These are phyloP conservation scores for Melinaea marsaeus DNA, from an alignment of 2,888 invertebrate species.

Conservation along the genomic window DNA sequence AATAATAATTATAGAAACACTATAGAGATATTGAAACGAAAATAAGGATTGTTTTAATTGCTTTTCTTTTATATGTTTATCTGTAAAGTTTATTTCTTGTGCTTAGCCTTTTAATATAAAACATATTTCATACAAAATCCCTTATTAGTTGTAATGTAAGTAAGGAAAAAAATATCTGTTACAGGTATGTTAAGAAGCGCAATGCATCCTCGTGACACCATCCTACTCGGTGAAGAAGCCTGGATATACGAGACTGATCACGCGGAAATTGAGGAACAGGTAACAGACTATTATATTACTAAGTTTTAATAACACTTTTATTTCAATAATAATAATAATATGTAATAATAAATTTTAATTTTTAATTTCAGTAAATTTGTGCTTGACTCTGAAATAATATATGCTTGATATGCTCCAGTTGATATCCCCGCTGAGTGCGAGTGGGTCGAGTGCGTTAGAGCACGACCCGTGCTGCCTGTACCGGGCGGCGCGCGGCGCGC, in stretches of 20 bases:
- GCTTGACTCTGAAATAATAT: no score
- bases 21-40: no score
- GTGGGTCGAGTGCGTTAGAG: slow-evolving; percentile 97
- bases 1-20: no score
- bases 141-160: not conserved
- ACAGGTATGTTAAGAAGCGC: slow-evolving; percentile 61
- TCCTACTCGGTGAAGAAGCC: slow-evolving; percentile 88
- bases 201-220: slow-evolving; percentile 79
- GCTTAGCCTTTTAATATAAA: no score
- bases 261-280: slow-evolving; percentile 97
- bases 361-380: no score
- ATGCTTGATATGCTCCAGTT: slow-evolving; percentile 77
- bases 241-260: slow-evolving; percentile 98
- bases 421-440: slow-evolving; percentile 92
- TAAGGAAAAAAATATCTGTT: slow-evolving; percentile 7
- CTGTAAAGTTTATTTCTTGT: no score
- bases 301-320: no score
- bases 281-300: slow-evolving; percentile 49
- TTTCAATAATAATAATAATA: no score
- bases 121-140: no score
- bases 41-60: no score
- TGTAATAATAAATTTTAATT: no score
- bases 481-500: slow-evolving; percentile 82
- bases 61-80: no score
- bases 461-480: slow-evolving; percentile 97